Evolutionary conservation across 1,140 invertebrate genomes (phyloP).

Genomic region (Drosophila tani): DNA sequence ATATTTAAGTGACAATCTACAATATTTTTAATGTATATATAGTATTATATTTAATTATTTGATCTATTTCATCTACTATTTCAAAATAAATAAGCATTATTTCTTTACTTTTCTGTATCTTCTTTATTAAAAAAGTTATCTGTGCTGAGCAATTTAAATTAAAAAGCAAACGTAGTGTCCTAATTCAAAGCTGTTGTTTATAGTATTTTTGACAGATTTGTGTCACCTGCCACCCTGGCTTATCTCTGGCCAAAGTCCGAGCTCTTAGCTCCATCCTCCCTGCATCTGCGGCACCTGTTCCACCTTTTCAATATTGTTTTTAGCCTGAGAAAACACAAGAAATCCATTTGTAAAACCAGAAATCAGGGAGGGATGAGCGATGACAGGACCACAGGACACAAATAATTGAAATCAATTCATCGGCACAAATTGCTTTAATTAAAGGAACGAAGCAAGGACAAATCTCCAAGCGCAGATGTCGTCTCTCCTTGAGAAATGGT

Average conservation of each 20-base stretch:
- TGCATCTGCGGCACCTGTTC: constrained; percentile 12
- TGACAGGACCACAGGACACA: constrained; percentile 22
- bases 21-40: too few relatives aligned
- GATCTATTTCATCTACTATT: too few relatives aligned
- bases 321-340: constrained; percentile 33
- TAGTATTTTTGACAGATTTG: not conserved
- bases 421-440: constrained; percentile 58
- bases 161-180: too few relatives aligned
- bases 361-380: not conserved
- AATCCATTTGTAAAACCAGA: constrained; percentile 53
- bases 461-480: constrained; percentile 8
- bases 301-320: constrained; percentile 32
- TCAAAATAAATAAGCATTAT: too few relatives aligned
- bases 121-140: too few relatives aligned
- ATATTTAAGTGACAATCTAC: too few relatives aligned
- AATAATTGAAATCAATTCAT: constrained; percentile 59
- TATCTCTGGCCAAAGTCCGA: not conserved
- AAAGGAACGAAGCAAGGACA: constrained; percentile 12
- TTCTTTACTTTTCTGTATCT: too few relatives aligned
- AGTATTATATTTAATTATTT: too few relatives aligned
- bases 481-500: not conserved
- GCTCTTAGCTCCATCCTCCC: not conserved
- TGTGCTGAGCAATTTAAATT: too few relatives aligned
- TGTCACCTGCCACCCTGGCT: not conserved
- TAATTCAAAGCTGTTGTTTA: too few relatives aligned